A percentile compares a stretch with the other conserved stretches of the same genome.
Evolutionary conservation across 2,888 invertebrate genomes (phyloP).

Genomic region (Thera obeliscata): DNA sequence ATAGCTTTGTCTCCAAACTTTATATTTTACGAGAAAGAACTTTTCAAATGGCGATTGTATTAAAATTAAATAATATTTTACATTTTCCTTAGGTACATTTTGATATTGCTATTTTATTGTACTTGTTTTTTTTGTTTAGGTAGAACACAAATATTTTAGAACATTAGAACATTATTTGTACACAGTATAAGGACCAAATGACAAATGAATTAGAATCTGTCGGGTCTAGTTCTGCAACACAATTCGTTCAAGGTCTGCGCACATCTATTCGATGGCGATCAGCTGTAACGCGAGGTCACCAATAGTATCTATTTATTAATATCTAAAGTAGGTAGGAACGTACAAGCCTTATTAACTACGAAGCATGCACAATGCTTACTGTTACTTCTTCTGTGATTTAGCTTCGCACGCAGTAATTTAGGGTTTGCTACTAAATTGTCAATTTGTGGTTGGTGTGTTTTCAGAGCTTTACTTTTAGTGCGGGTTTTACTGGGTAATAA

Average conservation of each 20-base stretch:
- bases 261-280: no score
- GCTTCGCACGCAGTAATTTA: slow-evolving; percentile 34
- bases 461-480: slow-evolving; percentile 26
- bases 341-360: slow-evolving; percentile 4
- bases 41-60: neutral
- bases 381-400: slow-evolving; percentile 29
- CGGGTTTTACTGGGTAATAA: slow-evolving; percentile 28
- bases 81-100: neutral
- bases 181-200: no score
- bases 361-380: neutral
- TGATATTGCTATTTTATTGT: neutral
- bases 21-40: neutral
- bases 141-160: no score
- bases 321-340: no score
- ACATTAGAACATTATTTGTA: no score
- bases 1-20: neutral
- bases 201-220: no score
- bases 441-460: slow-evolving; percentile 35
- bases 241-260: no score
- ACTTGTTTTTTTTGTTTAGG: no score
- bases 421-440: slow-evolving; percentile 40
- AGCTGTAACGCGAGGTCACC: no score
- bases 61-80: no score
- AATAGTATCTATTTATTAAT: no score
- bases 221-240: no score